Evolutionary conservation across 2,888 invertebrate genomes (phyloP).

Genomic region (Agonum fuliginosum): DNA sequence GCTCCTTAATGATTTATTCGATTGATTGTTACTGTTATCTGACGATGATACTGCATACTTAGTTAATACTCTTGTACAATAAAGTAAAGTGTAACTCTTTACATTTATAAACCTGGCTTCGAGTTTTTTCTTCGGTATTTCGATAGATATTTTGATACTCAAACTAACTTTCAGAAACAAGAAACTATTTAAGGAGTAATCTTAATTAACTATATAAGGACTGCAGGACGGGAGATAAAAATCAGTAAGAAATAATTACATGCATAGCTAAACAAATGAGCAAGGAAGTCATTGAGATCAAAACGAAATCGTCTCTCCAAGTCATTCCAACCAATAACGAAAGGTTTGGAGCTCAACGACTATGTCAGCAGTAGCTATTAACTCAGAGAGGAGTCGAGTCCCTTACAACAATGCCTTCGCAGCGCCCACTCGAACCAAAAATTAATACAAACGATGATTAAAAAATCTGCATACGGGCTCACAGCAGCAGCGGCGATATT

Average conservation of each 20-base stretch:
- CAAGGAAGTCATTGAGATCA: constrained; percentile 15
- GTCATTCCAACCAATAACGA: constrained; percentile 29
- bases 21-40: too few species aligned
- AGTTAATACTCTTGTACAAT: too few species aligned
- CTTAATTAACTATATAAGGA: too few species aligned
- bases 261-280: constrained; percentile 53
- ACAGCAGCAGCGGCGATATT: constrained; percentile 66
- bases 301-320: constrained; percentile 7
- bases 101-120: too few species aligned
- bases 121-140: too few species aligned
- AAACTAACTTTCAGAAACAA: too few species aligned
- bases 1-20: too few species aligned
- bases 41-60: too few species aligned
- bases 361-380: constrained; percentile 54
- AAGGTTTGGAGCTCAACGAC: constrained; percentile 44
- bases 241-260: constrained; percentile 35
- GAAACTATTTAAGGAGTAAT: too few species aligned
- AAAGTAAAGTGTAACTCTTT: not conserved
- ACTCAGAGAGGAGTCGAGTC: constrained; percentile 35
- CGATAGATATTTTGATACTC: too few species aligned
- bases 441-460: constrained; percentile 69
- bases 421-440: constrained; percentile 64
- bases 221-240: not conserved
- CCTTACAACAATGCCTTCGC: constrained; percentile 34
- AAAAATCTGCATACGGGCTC: constrained; percentile 68